Evolutionary conservation across 2,797 vertebrate species (phyloP).

Genomic region (Pangasius larnaudii): DNA sequence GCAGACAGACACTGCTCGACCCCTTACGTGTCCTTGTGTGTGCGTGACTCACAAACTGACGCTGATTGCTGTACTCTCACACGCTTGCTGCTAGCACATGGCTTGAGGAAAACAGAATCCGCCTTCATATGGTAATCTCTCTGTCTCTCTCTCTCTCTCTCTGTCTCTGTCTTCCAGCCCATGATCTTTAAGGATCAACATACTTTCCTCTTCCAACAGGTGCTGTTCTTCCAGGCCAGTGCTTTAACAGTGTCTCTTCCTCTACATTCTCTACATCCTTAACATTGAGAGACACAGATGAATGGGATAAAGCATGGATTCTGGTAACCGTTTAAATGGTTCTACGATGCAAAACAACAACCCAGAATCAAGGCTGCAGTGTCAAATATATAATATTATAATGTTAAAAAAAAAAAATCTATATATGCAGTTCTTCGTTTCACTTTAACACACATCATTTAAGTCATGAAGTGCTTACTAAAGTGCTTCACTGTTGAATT

Average conservation of each 20-base stretch:
- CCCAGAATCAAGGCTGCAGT: neutral
- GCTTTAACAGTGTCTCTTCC: conserved; percentile 5
- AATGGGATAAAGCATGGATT: conserved; percentile 8
- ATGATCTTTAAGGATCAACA: conserved; percentile 1
- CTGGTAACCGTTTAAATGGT: neutral
- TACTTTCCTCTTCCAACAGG: conserved; percentile 18
- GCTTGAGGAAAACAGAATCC: conserved; percentile 68
- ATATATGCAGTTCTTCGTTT: neutral
- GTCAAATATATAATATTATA: too few relatives aligned
- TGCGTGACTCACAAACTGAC: conserved; percentile 66
- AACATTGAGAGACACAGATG: neutral
- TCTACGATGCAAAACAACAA: neutral
- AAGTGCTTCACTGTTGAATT: neutral
- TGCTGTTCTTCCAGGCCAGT: neutral
- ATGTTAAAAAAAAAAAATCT: neutral
- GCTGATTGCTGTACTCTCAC: conserved; percentile 54
- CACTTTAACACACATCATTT: neutral
- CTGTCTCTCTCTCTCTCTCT: conserved; percentile 3
- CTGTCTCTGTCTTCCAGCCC: conserved; percentile 24
- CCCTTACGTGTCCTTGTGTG: conserved; percentile 31
- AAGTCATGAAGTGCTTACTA: neutral
- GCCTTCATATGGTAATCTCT: conserved; percentile 68
- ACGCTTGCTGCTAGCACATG: conserved; percentile 70
- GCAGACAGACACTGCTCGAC: neutral
- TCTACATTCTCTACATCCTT: neutral